A percentile compares a stretch with the other conserved stretches of the same genome.
Conservation (phyloP, 2,113 vertebrate species). For the Sclerurus mexicanus region DNA sequence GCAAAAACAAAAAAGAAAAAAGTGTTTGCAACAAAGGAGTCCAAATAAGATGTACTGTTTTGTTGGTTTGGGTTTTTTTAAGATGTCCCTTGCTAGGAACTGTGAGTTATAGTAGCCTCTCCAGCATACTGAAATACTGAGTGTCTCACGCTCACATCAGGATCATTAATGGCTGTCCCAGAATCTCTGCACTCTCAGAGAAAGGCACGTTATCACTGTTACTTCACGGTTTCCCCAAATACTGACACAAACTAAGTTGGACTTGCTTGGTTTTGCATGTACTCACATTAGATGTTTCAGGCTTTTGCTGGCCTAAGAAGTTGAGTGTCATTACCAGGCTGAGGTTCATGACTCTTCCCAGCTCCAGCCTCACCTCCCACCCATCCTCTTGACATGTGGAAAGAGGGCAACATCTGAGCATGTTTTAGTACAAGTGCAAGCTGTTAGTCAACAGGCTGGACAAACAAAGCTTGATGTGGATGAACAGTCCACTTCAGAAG, state of each 20-base stretch:
- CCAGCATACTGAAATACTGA: not conserved
- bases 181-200: fast-evolving
- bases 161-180: not conserved
- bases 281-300: not conserved
- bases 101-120: not conserved
- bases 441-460: not conserved
- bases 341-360: not conserved
- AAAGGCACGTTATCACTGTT: not conserved
- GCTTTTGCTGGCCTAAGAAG: not conserved
- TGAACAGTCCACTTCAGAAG: not conserved
- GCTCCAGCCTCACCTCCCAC: not conserved
- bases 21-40: not conserved
- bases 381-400: not conserved
- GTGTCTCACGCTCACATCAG: not conserved
- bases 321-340: not conserved
- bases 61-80: not conserved
- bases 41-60: not conserved
- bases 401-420: not conserved
- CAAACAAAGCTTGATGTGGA: not conserved
- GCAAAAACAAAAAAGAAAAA: not conserved
- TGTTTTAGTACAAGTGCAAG: not conserved
- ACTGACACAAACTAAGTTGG: not conserved
- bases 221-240: not conserved
- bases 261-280: not conserved
- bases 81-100: not conserved